These are phyloP conservation scores for Seriola rivoliana DNA, from an alignment of 2,113 vertebrate species.

Conservation along the genomic window DNA sequence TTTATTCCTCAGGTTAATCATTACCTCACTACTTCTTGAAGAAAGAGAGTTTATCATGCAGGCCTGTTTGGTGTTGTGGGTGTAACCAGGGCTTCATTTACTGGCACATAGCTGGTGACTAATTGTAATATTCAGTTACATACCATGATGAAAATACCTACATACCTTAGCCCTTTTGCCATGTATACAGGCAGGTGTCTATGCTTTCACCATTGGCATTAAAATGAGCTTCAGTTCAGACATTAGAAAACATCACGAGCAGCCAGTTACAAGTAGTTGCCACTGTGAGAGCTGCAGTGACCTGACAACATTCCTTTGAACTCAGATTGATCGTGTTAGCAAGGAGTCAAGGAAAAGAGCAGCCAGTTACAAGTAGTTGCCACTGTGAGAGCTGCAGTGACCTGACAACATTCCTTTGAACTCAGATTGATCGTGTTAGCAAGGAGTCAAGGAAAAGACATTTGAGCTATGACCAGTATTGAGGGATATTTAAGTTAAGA, in stretches of 20 bases:
- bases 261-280: background rate
- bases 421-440: conserved; percentile 3
- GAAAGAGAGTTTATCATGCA: background rate
- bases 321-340: background rate
- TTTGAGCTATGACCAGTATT: background rate
- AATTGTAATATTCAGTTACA: background rate
- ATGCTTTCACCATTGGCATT: background rate
- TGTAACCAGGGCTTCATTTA: conserved; percentile 9
- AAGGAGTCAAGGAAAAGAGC: background rate
- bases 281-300: conserved; percentile 7
- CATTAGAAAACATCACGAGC: background rate
- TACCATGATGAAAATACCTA: background rate
- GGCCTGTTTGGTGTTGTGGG: background rate
- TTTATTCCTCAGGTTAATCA: conserved; percentile 65
- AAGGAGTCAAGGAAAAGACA: background rate
- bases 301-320: conserved; percentile 35
- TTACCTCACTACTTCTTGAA: conserved; percentile 56
- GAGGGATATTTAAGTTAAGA: background rate
- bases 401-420: conserved; percentile 35
- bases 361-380: too few relatives aligned
- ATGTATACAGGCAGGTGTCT: background rate
- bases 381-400: conserved; percentile 8
- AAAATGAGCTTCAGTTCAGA: background rate
- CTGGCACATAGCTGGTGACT: background rate
- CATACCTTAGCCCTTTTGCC: background rate